Conservation (phyloP, 2,888 invertebrate genomes). For the Campopleginae sp. region DNA sequence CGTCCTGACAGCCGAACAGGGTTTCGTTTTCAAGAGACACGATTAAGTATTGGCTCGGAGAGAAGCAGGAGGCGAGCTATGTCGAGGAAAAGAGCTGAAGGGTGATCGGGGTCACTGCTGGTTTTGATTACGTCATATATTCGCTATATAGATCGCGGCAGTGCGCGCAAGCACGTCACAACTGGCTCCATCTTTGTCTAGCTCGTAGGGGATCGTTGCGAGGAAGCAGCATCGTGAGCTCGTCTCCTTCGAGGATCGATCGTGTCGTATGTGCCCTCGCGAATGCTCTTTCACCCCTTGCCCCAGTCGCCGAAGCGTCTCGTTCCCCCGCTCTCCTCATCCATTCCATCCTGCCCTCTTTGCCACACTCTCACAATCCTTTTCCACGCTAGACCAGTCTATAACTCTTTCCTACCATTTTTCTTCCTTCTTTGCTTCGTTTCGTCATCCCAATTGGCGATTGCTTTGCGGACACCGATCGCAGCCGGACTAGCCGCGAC, state of each 20-base stretch:
- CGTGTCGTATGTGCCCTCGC: conserved; percentile 55
- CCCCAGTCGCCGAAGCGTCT: conserved; percentile 61
- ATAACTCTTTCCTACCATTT: conserved; percentile 1
- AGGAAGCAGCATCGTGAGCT: conserved; percentile 53
- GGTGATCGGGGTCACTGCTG: conserved; percentile 77
- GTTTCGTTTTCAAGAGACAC: not conserved
- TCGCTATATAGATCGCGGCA: conserved; percentile 16
- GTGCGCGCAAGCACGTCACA: conserved; percentile 56
- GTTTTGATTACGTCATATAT: conserved; percentile 68
- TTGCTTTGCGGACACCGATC: not conserved
- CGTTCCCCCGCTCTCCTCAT: conserved; percentile 41
- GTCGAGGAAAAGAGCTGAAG: conserved; percentile 38
- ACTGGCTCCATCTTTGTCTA: conserved; percentile 32
- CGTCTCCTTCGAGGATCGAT: conserved; percentile 66
- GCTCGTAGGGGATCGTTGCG: conserved; percentile 26
- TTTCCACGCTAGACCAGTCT: conserved; percentile 15
- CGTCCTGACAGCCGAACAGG: not conserved
- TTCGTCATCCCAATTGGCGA: not conserved
- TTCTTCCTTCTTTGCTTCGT: conserved; percentile 26
- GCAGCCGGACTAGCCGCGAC: conserved; percentile 25
- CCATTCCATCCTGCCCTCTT: not conserved
- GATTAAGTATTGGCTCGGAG: conserved; percentile 22
- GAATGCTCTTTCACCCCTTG: conserved; percentile 52
- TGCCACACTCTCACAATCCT: not conserved
- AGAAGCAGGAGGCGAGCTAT: conserved; percentile 47